Conservation (phyloP, 2,797 vertebrate species). For the Galago senegalensis region DNA sequence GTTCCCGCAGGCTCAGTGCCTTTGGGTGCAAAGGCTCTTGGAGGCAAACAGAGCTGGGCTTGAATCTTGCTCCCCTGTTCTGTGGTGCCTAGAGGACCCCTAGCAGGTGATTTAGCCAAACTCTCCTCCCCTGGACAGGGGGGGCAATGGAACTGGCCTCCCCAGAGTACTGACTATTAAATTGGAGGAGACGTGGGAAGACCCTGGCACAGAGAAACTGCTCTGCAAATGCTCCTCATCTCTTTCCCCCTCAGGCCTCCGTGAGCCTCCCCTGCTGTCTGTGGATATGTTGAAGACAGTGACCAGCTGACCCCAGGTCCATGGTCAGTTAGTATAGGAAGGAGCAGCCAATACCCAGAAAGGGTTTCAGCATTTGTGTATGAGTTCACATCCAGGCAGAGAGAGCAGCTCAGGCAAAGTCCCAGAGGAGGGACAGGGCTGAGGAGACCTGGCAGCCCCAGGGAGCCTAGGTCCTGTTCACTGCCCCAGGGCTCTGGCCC, state of each 20-base stretch:
- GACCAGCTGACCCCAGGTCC: not conserved
- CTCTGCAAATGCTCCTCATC: fast-evolving
- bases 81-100: not conserved
- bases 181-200: not conserved
- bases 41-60: not conserved
- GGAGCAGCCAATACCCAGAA: not conserved
- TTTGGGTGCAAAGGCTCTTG: not conserved
- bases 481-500: fast-evolving
- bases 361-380: not conserved
- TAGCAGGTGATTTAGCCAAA: not conserved
- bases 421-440: not conserved
- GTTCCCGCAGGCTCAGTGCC: not conserved
- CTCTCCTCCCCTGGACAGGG: too few relatives aligned
- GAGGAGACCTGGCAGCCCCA: fast-evolving
- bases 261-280: not conserved
- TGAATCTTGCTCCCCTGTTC: not conserved
- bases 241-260: fast-evolving
- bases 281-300: not conserved
- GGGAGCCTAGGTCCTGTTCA: not conserved
- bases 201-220: fast-evolving
- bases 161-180: fast-evolving
- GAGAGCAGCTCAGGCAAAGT: not conserved
- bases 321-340: not conserved
- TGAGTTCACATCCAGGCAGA: not conserved
- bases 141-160: not conserved